phyloP scores from a whole-genome alignment of 1,140 invertebrate species.

The Drosophila subobscura region DNA sequence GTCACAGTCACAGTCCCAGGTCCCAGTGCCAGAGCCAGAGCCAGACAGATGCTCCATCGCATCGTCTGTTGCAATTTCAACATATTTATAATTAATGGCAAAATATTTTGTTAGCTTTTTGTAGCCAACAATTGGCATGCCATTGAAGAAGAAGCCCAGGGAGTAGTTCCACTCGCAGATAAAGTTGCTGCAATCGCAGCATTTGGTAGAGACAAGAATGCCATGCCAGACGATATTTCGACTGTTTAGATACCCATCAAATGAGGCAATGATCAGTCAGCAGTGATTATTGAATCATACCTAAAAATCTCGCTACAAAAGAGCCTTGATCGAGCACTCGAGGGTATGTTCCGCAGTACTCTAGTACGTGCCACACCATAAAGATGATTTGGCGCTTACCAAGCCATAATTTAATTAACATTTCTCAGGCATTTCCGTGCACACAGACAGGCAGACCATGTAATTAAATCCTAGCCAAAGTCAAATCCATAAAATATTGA shows the following conservation, averaged over 20 bases:
- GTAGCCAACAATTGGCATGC: constrained; percentile 71
- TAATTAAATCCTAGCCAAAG: constrained; percentile 70
- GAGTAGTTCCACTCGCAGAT: constrained; percentile 12
- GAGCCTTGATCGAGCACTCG: background rate
- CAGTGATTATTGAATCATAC: too few species aligned
- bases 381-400: constrained; percentile 39
- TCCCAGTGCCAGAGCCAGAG: constrained; percentile 33
- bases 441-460: constrained; percentile 39
- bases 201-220: background rate
- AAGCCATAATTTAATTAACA: constrained; percentile 61
- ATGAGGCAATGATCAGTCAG: too few species aligned
- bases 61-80: constrained; percentile 68
- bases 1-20: constrained; percentile 25
- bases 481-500: constrained; percentile 53
- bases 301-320: too few species aligned
- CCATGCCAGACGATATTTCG: too few species aligned
- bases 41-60: constrained; percentile 59
- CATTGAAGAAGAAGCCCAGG: constrained; percentile 55
- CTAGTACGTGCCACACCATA: background rate
- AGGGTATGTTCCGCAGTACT: background rate
- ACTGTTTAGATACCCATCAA: too few species aligned
- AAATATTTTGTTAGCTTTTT: constrained; percentile 71
- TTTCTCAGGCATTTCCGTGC: constrained; percentile 66
- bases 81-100: constrained; percentile 81
- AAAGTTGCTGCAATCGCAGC: constrained; percentile 39